Evolutionary conservation across 2,113 vertebrate species (phyloP).

Genomic region (Trichomycterus rosablanca): DNA sequence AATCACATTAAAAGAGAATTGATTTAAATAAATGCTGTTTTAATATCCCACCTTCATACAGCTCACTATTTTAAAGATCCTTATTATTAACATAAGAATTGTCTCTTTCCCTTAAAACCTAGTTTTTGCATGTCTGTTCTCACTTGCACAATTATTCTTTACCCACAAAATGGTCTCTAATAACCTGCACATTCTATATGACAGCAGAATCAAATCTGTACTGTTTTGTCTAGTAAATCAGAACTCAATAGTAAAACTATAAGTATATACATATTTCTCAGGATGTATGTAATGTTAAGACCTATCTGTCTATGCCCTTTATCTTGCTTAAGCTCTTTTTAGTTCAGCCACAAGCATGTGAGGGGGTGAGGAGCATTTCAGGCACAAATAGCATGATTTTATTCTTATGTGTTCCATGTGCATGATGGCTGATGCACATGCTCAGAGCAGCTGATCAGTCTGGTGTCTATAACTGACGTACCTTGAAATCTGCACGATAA

Average conservation of each 20-base stretch:
- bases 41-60: too few relatives aligned
- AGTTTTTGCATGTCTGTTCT: too few relatives aligned
- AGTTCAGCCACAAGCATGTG: conserved; percentile 35
- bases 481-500: conserved; percentile 83
- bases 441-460: conserved; percentile 19
- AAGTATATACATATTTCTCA: too few relatives aligned
- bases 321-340: conserved; percentile 9
- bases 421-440: conserved; percentile 36
- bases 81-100: too few relatives aligned
- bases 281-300: conserved; percentile 8
- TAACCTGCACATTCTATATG: too few relatives aligned
- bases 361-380: conserved; percentile 29
- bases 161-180: too few relatives aligned
- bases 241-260: neutral
- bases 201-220: too few relatives aligned
- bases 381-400: conserved; percentile 36
- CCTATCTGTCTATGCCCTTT: conserved; percentile 23
- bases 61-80: too few relatives aligned
- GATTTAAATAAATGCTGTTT: too few relatives aligned
- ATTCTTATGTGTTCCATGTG: conserved; percentile 26
- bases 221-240: neutral
- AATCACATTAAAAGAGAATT: too few relatives aligned
- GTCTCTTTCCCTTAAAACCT: too few relatives aligned
- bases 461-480: conserved; percentile 56
- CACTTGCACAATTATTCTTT: too few relatives aligned